Base-by-base conservation (phyloP, 2,797 vertebrate genomes). In the Silurus aristotelis region DNA sequence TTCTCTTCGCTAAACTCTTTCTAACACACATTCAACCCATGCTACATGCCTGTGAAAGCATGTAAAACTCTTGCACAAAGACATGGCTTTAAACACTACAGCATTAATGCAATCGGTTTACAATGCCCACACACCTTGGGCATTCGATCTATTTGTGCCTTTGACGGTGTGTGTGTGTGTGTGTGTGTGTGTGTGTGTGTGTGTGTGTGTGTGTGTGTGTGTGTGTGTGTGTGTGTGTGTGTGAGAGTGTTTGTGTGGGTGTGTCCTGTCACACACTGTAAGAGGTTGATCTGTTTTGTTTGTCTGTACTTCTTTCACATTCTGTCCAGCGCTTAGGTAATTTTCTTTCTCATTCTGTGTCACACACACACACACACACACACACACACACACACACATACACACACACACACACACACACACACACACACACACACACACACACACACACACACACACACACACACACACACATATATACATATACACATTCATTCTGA, bases 241-340 rank as follows among this genome's bases (percentile, higher is more conserved):
- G 9, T 43, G 31, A 27, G 43, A 64, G 19, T 67, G n/a, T 85
- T 55, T 68, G 67, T 64, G 81, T 92, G 86, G 73, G 64, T 73
- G 72, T 86, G 68, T 70, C 61, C 84, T 88, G 89, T 83, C 84
- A 88, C 60, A 85, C 70, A 70, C 67, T 9, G 20, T 86, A 86
- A 87, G 83, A 61, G n/a, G 83, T 89, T 86, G 87, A 90, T 89
- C 78, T 80, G 87, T 88, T 89, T 88, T 84, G 76, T 87, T 61
- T 85, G 52, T 83, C 70, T 87, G 58, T 75, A 48, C 19, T 83
- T 83, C 80, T 82, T 92, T 92, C 91, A 7, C 94, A 92, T 92
- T 91, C 84, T 83, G 90, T 80, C 81, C 56, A 67, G 91, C 92
- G 90, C 1, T 85, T 71, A 78, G 89, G 87, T 61, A 31, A 85